phyloP scores from a whole-genome alignment of 2,797 vertebrate genomes.

The Catostomus latipinnis region DNA sequence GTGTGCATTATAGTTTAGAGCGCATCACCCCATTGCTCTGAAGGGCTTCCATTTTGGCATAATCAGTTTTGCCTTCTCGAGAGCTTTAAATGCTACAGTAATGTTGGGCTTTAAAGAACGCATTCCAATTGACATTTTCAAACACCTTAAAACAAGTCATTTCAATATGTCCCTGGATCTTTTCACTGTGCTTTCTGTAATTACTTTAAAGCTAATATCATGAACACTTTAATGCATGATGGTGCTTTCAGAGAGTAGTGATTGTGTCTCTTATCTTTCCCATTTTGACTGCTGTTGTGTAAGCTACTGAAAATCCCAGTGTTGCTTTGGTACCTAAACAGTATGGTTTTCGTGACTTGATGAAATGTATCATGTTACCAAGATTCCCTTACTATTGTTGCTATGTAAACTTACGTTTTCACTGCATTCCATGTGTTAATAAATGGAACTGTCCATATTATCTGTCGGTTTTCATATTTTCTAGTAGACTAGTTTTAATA shows the following conservation, averaged over 20 bases:
- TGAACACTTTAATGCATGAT: neutral
- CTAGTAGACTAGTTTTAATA: neutral
- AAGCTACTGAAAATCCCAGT: constrained; percentile 16
- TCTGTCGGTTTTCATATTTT: neutral
- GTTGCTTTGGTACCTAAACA: constrained; percentile 2
- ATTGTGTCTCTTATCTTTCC: neutral
- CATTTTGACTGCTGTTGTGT: neutral
- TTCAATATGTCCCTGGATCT: neutral
- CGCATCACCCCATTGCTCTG: neutral
- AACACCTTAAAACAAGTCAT: constrained; percentile 8
- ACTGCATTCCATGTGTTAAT: constrained; percentile 65
- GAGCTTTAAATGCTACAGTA: constrained; percentile 8
- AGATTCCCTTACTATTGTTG: constrained; percentile 41
- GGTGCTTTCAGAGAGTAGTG: constrained; percentile 1
- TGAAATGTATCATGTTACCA: constrained; percentile 37
- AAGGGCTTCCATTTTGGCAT: neutral
- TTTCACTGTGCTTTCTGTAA: neutral
- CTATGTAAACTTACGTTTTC: constrained; percentile 49
- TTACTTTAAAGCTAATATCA: neutral
- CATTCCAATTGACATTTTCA: neutral
- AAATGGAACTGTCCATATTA: constrained; percentile 58
- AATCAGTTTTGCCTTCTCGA: neutral
- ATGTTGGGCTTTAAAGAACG: constrained; percentile 1
- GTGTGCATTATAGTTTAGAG: neutral
- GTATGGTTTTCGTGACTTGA: constrained; percentile 20